Evolutionary conservation across 2,888 invertebrate genomes (phyloP), one percentile per base, ranked within the genome.

Genomic region (Gandaritis pyraliata): DNA sequence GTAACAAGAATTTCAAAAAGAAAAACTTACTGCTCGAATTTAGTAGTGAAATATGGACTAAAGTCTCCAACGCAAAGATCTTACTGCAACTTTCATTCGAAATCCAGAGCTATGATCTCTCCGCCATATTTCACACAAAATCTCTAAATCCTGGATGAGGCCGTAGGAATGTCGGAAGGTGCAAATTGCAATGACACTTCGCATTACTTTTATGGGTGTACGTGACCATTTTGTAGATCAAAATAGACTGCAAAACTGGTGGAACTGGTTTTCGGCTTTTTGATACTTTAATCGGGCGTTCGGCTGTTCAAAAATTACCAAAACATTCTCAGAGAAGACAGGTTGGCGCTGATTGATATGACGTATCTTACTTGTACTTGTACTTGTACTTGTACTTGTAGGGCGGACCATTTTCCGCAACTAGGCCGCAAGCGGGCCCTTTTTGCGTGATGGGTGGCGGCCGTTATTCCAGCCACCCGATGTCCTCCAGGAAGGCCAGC

Each of bases 111-210:
- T 39, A 41, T 48, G 23, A 38, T 39, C 46, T 29, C 33, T 13
- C 52, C 8, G 61, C 53, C 48, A 58, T 46, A 62, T 62, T 49
- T 49, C 43, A 53, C 52, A 38, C 29, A 16, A 49, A 58, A 49
- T 58, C 52, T 57, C 57, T 53, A 58, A 62, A 53, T 53, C 59
- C 48, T 29, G 53, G 57, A 57, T 62, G 57, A 62, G 62, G 57
- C 62, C 58, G 48, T 16, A 57, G 23, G 49, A 62, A 62, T 62
- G 56, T 51, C 46, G 45, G 49, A 49, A 50, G 49, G 57, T 62
- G 62, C 49, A 62, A 54, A 62, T 58, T 58, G 53, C 62, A 52
- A 11, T 38, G 52, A 61, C 61, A 49, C 53, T 62, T 11, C 13
- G 33, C 39, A 52, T 47, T 52, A 61, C 46, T 51, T 55, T 55